Evolutionary conservation across 92 coral and sea anemone genomes (phyloP).

Genomic region (Heteractis magnifica): DNA sequence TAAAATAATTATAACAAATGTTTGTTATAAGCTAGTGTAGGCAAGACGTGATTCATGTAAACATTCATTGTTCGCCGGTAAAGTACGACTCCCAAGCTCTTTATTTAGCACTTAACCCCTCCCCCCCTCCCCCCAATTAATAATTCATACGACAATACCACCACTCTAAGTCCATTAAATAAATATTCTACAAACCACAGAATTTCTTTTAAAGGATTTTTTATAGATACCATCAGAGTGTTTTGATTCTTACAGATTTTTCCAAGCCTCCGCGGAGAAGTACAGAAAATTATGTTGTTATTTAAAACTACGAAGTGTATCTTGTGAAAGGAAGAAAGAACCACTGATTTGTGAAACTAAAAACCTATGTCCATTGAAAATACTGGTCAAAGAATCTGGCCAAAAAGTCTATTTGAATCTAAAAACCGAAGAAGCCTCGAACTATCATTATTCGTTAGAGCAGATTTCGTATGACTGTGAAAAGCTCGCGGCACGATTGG

Average conservation of each 20-base stretch:
- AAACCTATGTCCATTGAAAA: neutral
- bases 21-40: neutral
- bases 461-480: neutral
- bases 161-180: neutral
- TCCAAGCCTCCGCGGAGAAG: neutral
- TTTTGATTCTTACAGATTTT: neutral
- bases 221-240: neutral
- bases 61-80: neutral
- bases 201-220: neutral
- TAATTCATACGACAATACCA: neutral
- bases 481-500: too few species aligned
- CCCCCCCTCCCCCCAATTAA: neutral
- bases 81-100: neutral
- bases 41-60: neutral
- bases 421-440: neutral
- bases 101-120: neutral
- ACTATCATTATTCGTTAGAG: neutral
- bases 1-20: too few species aligned
- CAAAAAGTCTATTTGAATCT: neutral
- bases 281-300: neutral
- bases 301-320: too few species aligned
- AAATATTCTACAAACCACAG: slow-evolving; percentile 1
- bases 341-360: neutral
- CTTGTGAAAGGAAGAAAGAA: neutral
- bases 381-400: neutral